Evolutionary conservation across 92 coral and sea anemone species (phyloP).

Genomic region (Actinostola sp.): DNA sequence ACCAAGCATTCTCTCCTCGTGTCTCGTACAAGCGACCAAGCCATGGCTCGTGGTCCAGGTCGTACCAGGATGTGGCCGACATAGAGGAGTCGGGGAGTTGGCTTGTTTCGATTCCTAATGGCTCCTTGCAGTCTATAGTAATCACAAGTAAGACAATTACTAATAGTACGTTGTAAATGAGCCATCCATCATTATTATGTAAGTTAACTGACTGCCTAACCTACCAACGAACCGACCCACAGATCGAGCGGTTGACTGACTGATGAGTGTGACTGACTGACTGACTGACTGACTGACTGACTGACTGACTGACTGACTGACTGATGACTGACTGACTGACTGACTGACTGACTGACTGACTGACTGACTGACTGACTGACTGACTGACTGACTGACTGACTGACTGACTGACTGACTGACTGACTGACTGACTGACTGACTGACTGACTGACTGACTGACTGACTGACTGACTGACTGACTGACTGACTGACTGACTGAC

Average conservation of each 20-base stretch:
- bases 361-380: neutral
- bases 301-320: conserved; percentile 12
- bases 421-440: too few relatives aligned
- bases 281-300: conserved; percentile 20
- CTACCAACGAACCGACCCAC: too few relatives aligned
- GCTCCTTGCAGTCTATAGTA: conserved; percentile 45
- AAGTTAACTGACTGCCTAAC: too few relatives aligned
- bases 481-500: too few relatives aligned
- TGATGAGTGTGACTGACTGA: neutral
- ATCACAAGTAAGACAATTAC: too few relatives aligned
- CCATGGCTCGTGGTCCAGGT: conserved; percentile 67
- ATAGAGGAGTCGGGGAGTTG: conserved; percentile 48
- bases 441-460: too few relatives aligned
- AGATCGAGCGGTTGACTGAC: too few relatives aligned
- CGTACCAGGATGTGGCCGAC: conserved; percentile 50
- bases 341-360: neutral
- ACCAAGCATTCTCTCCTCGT: conserved; percentile 72
- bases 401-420: too few relatives aligned
- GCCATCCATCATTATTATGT: too few relatives aligned
- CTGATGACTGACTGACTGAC: neutral
- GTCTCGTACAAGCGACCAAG: conserved; percentile 60
- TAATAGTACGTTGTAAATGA: too few relatives aligned
- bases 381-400: neutral
- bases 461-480: too few relatives aligned
- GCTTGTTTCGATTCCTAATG: conserved; percentile 39